Conservation (phyloP, 2,113 vertebrate genomes). For the Esox niger region DNA sequence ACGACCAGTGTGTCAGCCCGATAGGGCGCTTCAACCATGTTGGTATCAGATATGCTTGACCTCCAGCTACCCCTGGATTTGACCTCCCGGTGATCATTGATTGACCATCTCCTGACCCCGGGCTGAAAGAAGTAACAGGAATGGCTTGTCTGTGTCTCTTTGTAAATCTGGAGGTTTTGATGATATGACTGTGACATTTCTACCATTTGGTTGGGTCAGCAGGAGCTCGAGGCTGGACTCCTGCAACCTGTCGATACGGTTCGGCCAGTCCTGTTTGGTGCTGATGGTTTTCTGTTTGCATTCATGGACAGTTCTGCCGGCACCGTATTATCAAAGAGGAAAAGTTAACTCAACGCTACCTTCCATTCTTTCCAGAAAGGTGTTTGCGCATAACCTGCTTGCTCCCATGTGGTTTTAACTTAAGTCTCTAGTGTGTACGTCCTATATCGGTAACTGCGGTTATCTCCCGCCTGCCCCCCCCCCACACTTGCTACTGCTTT, state of each 20-base stretch:
- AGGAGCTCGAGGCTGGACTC: constrained; percentile 79
- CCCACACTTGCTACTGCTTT: constrained; percentile 61
- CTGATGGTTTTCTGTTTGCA: too few species aligned
- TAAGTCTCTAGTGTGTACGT: too few species aligned
- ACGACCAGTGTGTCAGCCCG: constrained; percentile 27
- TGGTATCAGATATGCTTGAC: constrained; percentile 55
- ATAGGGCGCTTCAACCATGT: constrained; percentile 47
- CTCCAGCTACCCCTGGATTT: constrained; percentile 47
- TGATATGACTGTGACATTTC: constrained; percentile 80
- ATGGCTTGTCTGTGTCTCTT: constrained; percentile 38
- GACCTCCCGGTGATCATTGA: constrained; percentile 70
- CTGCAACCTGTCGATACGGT: too few species aligned
- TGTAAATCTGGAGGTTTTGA: constrained; percentile 72
- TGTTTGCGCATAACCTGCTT: too few species aligned
- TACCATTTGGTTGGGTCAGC: constrained; percentile 80
- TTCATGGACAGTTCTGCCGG: too few species aligned
- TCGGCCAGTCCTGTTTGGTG: too few species aligned
- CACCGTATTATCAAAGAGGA: too few species aligned
- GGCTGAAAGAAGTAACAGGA: constrained; percentile 48
- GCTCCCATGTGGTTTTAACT: too few species aligned
- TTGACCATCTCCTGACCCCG: constrained; percentile 75
- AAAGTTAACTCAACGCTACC: too few species aligned
- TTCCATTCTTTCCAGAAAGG: too few species aligned
- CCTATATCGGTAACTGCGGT: constrained; percentile 38
- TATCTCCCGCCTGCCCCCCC: constrained; percentile 43